These are phyloP conservation scores for Sebastes glaucus DNA, from an alignment of 2,797 vertebrate genomes.

Conservation along the genomic window DNA sequence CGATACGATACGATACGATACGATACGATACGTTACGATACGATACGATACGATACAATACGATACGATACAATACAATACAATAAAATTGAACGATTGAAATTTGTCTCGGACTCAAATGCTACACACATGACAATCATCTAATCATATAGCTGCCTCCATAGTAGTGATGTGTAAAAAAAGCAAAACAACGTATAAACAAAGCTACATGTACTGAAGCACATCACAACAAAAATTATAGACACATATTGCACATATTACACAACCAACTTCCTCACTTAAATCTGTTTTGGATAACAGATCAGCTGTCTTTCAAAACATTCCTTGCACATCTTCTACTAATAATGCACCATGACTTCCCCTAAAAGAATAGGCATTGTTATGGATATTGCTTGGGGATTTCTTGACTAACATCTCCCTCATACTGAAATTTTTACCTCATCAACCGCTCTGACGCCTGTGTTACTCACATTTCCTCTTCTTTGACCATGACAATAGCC, in stretches of 20 bases:
- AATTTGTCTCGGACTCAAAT: no score
- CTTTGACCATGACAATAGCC: constrained; percentile 19
- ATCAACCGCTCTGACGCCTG: constrained; percentile 1
- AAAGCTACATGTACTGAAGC: background rate
- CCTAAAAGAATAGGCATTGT: constrained; percentile 27
- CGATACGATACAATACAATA: no score
- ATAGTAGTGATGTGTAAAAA: background rate
- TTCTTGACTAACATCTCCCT: background rate
- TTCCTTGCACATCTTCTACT: background rate
- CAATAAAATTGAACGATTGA: no score
- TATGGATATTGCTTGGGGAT: background rate
- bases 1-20: no score
- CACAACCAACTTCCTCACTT: background rate
- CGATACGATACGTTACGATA: no score
- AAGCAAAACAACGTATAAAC: background rate
- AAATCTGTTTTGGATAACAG: constrained; percentile 3
- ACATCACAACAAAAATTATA: background rate
- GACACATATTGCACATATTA: background rate
- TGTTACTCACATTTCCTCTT: constrained; percentile 61
- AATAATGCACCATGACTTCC: constrained; percentile 9
- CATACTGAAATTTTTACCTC: background rate
- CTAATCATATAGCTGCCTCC: background rate
- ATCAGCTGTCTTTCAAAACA: background rate
- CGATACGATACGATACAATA: no score
- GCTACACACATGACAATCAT: background rate